Conservation (phyloP, 2,113 vertebrate genomes). For the Saimiri boliviensis region DNA sequence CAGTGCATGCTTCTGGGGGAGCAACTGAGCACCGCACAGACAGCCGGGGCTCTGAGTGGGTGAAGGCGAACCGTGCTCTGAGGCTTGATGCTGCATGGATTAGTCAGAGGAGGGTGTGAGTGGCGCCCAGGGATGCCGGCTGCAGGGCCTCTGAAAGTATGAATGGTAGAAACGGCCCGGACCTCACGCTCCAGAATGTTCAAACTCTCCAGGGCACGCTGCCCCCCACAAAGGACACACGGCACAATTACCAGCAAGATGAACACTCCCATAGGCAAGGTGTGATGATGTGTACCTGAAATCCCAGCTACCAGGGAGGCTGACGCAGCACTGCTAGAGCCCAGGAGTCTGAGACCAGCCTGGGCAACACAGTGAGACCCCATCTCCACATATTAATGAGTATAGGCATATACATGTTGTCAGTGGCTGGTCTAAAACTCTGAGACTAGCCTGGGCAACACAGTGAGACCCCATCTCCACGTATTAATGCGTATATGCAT, state of each 20-base stretch:
- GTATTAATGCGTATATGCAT: too few species aligned
- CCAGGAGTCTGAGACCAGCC: neutral
- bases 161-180: accelerated
- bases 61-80: accelerated
- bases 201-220: too few species aligned
- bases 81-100: accelerated
- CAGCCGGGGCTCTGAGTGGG: accelerated
- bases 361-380: neutral
- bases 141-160: accelerated
- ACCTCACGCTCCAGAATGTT: too few species aligned
- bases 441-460: too few species aligned
- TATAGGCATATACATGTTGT: too few species aligned
- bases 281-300: neutral
- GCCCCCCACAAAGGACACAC: neutral
- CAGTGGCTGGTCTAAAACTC: too few species aligned
- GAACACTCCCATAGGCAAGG: neutral
- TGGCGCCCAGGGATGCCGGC: accelerated
- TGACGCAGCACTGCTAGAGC: neutral
- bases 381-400: neutral
- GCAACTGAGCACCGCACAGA: accelerated
- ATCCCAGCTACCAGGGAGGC: neutral
- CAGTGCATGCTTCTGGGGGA: accelerated
- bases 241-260: neutral
- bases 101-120: neutral
- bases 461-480: too few species aligned